A percentile compares a stretch with the other conserved stretches of the same genome.
Evolutionary conservation across 2,797 vertebrate species (phyloP).

Genomic region (Catostomus latipinnis): DNA sequence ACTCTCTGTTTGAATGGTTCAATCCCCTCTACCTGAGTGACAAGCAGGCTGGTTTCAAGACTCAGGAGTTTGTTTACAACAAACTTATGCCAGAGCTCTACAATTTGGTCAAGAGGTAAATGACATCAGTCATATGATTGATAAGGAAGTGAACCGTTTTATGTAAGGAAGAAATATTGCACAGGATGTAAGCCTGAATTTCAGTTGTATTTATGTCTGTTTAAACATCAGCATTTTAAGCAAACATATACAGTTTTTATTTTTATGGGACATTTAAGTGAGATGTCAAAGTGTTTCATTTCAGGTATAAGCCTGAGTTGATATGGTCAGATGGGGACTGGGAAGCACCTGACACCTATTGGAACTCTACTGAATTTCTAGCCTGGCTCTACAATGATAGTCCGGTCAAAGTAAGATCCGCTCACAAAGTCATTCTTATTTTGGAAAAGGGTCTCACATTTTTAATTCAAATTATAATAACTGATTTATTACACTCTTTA

Average conservation of each 20-base stretch:
- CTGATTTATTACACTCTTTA: not conserved
- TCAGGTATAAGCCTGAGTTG: conserved; percentile 88
- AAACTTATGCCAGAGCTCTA: conserved; percentile 91
- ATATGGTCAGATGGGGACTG: conserved; percentile 96
- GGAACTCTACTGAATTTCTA: conserved; percentile 94
- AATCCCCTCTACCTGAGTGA: conserved; percentile 89
- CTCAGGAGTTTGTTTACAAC: conserved; percentile 82
- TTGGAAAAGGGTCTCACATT: not conserved
- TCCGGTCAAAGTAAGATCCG: conserved; percentile 86
- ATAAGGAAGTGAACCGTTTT: not conserved
- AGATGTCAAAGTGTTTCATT: conserved; percentile 5
- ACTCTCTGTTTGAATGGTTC: conserved; percentile 94
- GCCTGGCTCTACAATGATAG: conserved; percentile 98
- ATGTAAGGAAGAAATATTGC: not conserved
- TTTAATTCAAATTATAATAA: not conserved
- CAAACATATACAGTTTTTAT: not conserved
- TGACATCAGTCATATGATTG: conserved; percentile 2
- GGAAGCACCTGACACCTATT: conserved; percentile 92
- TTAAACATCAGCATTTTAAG: not conserved
- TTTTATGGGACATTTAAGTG: not conserved
- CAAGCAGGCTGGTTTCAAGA: conserved; percentile 86
- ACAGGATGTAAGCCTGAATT: not conserved
- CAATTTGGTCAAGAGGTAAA: conserved; percentile 88
- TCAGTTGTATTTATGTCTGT: not conserved
- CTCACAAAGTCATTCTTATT: not conserved